Evolutionary conservation across 2,113 vertebrate species (phyloP), one percentile per base, ranked within the genome.

Genomic region (Pseudopodoces humilis): DNA sequence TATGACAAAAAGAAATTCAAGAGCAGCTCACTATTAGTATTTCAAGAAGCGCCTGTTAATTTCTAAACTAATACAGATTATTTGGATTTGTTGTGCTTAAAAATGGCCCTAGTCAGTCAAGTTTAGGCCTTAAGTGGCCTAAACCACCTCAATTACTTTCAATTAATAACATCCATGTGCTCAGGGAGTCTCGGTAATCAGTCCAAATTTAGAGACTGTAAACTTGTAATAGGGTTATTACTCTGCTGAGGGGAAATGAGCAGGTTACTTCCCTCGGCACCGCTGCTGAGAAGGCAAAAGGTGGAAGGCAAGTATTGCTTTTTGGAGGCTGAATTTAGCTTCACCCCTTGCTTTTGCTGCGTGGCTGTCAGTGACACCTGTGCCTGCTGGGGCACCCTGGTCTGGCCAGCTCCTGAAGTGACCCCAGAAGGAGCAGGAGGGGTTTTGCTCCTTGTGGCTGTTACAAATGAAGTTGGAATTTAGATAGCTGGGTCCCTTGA

Each of bases 321-420:
- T 39, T 30, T 4, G 52, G 22, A 3, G 11, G 52, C n/a, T 13
- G 11, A 2, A 12, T 76, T 33, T 6, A 9, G 30, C 5, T 17
- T 23, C 1, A 4, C 4, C 15, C 15, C 11, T 3, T 1, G 20
- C 10, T 25, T 25, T 11, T 10, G 10, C 55, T 6, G 6, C 0
- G 0, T 7, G 22, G 2, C 24, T 13, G 20, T 23, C 5, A 0
- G 8, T 11, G 5, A 1, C 79, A 21, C 44, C 56, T 4, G 3
- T 9, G 27, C 12, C 14, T 11, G 30, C 11, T 7, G 37, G 7
- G 31, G 3, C 5, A 11, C 11, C 31, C 15, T 2, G 35, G 0
- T 15, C 33, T 2, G 5, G 9, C 46, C 56, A 10, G 5, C 1
- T 31, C 43, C 33, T 7, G n/a, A 2, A 10, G 13, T 1, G 2